Percentiles rank a stretch among this genome's conserved stretches.
These are phyloP conservation scores for Rugalucina vietnamica DNA, from an alignment of 2,888 invertebrate species.

Conservation along the genomic window DNA sequence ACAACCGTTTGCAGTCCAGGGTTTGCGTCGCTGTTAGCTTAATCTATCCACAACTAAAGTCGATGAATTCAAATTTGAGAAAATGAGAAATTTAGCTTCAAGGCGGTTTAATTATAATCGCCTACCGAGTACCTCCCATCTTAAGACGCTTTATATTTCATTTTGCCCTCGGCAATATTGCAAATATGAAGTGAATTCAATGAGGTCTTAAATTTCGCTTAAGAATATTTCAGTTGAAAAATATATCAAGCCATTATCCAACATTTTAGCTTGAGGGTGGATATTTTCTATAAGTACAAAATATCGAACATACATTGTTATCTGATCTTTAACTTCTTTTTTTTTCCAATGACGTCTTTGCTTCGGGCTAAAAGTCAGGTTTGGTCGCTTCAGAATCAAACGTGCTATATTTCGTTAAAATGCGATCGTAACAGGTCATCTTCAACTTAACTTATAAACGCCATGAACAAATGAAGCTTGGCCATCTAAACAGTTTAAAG, in stretches of 20 bases:
- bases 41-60: too few species aligned
- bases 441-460: too few species aligned
- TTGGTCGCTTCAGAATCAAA: neutral
- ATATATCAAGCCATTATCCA: constrained; percentile 4
- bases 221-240: neutral
- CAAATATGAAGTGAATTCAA: constrained; percentile 16
- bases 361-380: neutral
- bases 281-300: neutral
- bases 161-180: neutral
- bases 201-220: constrained; percentile 7
- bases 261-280: neutral
- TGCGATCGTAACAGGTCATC: too few species aligned
- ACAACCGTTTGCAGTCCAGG: too few species aligned
- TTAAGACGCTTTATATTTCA: constrained; percentile 1
- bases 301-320: neutral
- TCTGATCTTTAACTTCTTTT: neutral
- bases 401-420: too few species aligned
- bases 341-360: neutral
- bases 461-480: too few species aligned
- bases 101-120: constrained; percentile 13
- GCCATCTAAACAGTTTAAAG: too few species aligned
- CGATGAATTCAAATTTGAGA: neutral
- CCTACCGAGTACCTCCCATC: neutral
- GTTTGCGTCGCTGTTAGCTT: too few species aligned
- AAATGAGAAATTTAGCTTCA: constrained; percentile 7